These are phyloP conservation scores for Schmidtea mediterranea DNA, from an alignment of 1,140 invertebrate species.

Conservation along the genomic window DNA sequence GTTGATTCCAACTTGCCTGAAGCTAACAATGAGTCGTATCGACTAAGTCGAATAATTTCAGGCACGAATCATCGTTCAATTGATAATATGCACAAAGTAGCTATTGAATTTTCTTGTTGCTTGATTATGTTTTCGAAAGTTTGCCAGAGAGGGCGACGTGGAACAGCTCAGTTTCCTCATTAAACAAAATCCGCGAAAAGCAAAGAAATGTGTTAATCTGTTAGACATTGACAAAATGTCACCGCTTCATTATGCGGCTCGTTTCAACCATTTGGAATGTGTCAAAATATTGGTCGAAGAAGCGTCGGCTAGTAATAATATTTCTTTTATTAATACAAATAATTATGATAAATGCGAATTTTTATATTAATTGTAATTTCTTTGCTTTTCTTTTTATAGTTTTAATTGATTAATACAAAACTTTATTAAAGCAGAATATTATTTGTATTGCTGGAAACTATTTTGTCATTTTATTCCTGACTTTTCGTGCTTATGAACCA, in stretches of 20 bases:
- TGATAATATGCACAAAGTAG: too few species aligned
- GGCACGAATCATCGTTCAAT: too few species aligned
- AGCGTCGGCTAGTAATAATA: conserved; percentile 17
- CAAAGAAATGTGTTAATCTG: conserved; percentile 19
- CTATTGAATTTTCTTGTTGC: too few species aligned
- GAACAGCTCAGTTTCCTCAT: conserved; percentile 13
- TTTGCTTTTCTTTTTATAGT: too few species aligned
- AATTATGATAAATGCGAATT: not conserved
- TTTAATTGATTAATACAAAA: not conserved
- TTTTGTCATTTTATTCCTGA: too few species aligned
- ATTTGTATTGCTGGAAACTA: conserved; percentile 1
- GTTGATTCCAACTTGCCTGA: too few species aligned
- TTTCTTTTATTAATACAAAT: not conserved
- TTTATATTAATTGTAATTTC: not conserved
- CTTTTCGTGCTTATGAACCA: too few species aligned
- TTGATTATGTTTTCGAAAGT: conserved; percentile 8
- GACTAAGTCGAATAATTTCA: too few species aligned
- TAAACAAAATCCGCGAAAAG: conserved; percentile 8
- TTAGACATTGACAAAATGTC: conserved; percentile 21
- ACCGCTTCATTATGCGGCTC: conserved; percentile 27
- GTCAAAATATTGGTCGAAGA: conserved; percentile 21
- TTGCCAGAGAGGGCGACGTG: conserved; percentile 17
- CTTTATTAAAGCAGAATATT: not conserved
- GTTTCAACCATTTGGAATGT: conserved; percentile 22
- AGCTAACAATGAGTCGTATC: too few species aligned